Evolutionary conservation across 2,113 vertebrate genomes (phyloP), one percentile per base, ranked within the genome.

Genomic region (Blennius ocellaris): DNA sequence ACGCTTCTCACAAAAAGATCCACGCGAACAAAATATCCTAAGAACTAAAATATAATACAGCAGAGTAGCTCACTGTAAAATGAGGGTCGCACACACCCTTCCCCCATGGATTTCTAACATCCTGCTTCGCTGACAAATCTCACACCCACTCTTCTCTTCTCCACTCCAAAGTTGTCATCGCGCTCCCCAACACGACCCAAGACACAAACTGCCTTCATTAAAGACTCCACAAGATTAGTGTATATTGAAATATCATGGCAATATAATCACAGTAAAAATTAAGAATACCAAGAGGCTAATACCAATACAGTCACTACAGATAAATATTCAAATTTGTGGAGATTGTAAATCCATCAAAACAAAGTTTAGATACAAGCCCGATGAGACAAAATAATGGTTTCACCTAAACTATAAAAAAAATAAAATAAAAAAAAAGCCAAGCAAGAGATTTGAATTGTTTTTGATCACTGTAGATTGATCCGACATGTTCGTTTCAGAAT

Each of bases 231-330:
- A 47, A 83, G 70, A 87, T 90, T 78, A 89, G 73, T 76, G 86
- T 89, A 87, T 93, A 93, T 89, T 92, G 89, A 90, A 91, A 90
- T 89, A 89, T 83, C 86, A 92, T 87, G 60, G 88, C 90, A 90
- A 92, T 85, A 87, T 76, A 83, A 71, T 82, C 90, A 93, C 87
- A 92, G 90, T 86, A 80, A 93, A 93, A 93, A 92, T 80, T 76
- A 94, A 90, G 83, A 89, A 84, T 87, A 86, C 62, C 84, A 90
- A 74, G 80, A 87, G 71, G 82, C 83, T 85, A 90, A 90, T 93
- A 93, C 69, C 85, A 90, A 92, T 92, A 93, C 92, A 85, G 92
- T 87, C 92, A 90, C 89, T 92, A 93, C 90, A 89, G 85, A 92
- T 84, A 93, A 93, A 93, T 94, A 94, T 30, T 84, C 81, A 86